Base-by-base conservation (phyloP, 2,797 vertebrate genomes). In the Natrix natrix region DNA sequence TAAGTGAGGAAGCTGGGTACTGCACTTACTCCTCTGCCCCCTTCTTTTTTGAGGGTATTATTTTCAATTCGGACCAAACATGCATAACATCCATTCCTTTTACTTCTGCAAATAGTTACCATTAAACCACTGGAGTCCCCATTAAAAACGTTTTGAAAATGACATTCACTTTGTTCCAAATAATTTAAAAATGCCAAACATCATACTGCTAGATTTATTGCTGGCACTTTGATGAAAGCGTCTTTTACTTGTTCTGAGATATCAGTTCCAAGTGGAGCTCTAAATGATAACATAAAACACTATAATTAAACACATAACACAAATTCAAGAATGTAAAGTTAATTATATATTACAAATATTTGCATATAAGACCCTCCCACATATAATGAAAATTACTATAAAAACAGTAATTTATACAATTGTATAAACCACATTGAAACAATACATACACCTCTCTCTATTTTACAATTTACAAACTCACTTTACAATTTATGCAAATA, bases 181-280 rank as follows among this genome's bases (percentile, higher is more conserved):
- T 87, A 93, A 90, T 83, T 91, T 14, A 93, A 93, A 92, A 94
- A 66, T 57, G 32, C 93, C 90, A 95, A 52, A 92, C 61, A 92
- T 94, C 10, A 63, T 92, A 97, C 96, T 60, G 95, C 97, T 74
- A 98, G 94, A 96, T 97, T 98, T 94, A 99, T 63, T 52, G 32
- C 89, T 12, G 98, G 98, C 57, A 99, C 88, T 96, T 96, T 98
- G 96, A 99, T 99, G 12, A 97, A 97, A 59, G 98, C 98, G 60
- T 98, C 97, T 97, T 95, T 98, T 94, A 99, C 99, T 96, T 98
- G 97, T 90, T 98, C 97, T 66, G 98, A 98, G 95, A 99, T 98
- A 96, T 99, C 98, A 89, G 96, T 95, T 94, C 99, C 99, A 94
- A 99, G 98, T 4, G 97, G 98, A 89, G 99, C 98, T 97, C 99